Evolutionary conservation across 2,888 invertebrate genomes (phyloP), one percentile per base, ranked within the genome.

Genomic region (Polietes domitor): DNA sequence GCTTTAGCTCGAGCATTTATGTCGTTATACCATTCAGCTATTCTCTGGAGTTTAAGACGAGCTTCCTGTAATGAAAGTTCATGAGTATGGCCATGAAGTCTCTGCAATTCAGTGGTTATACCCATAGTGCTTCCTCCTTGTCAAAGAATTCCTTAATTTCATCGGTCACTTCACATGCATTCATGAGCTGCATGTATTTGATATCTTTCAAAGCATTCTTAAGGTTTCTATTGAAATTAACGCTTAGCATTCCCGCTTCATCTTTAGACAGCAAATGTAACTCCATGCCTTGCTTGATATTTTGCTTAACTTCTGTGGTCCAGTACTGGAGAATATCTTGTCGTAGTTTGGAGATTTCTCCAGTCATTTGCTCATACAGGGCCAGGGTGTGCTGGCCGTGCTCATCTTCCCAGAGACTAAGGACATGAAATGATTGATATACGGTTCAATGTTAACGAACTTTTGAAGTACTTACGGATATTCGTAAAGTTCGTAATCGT

Each of bases 21-120:
- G 85, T 95, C 95, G 90, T 98, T 98, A 92, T 98, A 98, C 96
- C 97, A 95, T 63, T 95, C 93, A 5, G 95, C 93, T n/a, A 95
- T 94, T n/a, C 95, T 93, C 87, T 93, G 93, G 9, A 94, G 88
- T 47, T 94, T 94, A 78, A 93, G 92, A 89, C 94, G 92, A 21
- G 94, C 94, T 82, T 93, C 93, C 94, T 94, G 84, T 32, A 85
- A 83, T 1, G 37, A 37, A 77, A n/a, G 17, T 28, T 15, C 10
- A 70, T 43, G 7, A n/a, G 47, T 12, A 47, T 75, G 26, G 61
- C 53, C 21, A 26, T 19, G 65, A 74, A 28, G 17, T 32, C 0
- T 61, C 61, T 15, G 24, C 3, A 17, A 50, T 9, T 72, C 58
- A 53, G 3, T 47, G 28, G 4, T 32, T 41, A 5, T 87, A 94